Evolutionary conservation across 1,140 invertebrate species (phyloP), one percentile per base, ranked within the genome.

Genomic region (Macrotrachela quadricornifera): DNA sequence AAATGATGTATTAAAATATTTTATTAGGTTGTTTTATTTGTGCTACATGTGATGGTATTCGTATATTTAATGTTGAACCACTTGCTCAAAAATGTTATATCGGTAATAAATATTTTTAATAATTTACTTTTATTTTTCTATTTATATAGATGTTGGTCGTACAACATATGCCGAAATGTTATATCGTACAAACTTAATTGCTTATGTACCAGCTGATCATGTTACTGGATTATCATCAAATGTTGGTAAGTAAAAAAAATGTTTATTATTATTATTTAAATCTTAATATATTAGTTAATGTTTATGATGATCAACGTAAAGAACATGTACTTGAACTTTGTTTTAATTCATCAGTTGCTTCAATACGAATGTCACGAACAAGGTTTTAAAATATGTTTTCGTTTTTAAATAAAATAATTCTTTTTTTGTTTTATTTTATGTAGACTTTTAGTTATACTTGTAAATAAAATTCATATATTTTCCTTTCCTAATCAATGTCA

Each of bases 41-140:
- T 71, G 81, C 82, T 60, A 81, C 84, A 75, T 83, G 85, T 63
- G 79, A 77, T 63, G 84, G 85, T 51, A 65, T 87, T 56, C 74
- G 82, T 58, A 79, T 90, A 57, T 88, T 83, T 69, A 86, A 88
- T 76, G 79, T 87, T n/a, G 84, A 90, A 57, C 85, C 85, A 36
- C 70, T 90, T 14, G 79, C 79, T 8, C 81, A 85, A 64, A 83
- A 84, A 66, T 73, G 79, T 40, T 79, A 80, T 68, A 79, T 81
- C 65, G 80, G 83, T 78, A 77, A 72, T 65, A 70, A 21, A 15
- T 42, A 48, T 50, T 45, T 6, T 46, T 39, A 37, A 49, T 13
- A n/a, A n/a, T 57, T 40, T 14, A 50, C 13, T 37, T 42, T 39
- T 40, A n/a, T 14, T 56, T 40, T 14, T 49, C 13, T 36, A 37